phyloP scores from a whole-genome alignment of 2,113 vertebrate species.

The Microtus montanus region DNA sequence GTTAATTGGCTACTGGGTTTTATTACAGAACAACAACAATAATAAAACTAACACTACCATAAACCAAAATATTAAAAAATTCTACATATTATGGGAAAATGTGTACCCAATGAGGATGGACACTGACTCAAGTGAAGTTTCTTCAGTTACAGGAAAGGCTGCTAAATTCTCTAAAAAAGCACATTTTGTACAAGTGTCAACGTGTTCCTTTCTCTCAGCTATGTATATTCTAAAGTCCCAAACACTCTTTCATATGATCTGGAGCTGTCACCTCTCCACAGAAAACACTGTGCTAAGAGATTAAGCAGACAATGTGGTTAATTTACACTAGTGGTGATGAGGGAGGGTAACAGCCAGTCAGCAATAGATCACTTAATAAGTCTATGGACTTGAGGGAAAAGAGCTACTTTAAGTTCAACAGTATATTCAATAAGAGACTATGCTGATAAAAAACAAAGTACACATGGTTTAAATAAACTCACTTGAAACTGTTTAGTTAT shows the following conservation, averaged over 20 bases:
- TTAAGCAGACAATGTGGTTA: background rate
- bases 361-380: background rate
- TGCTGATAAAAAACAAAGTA: background rate
- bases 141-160: background rate
- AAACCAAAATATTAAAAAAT: constrained; percentile 44
- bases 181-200: background rate
- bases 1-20: background rate
- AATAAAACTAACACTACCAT: background rate
- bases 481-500: background rate
- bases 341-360: background rate
- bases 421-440: background rate
- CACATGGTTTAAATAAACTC: background rate
- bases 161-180: background rate
- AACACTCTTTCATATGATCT: background rate
- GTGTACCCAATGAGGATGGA: background rate
- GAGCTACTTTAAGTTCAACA: background rate
- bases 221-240: background rate
- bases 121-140: background rate
- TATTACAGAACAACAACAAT: background rate
- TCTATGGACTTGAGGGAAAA: background rate
- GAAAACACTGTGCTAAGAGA: background rate
- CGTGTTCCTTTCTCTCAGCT: background rate
- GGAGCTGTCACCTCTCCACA: background rate
- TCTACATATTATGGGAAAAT: constrained; percentile 32
- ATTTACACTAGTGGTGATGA: background rate